Conservation (phyloP, 2,888 invertebrate genomes). For the Nemotelus nigrinus region DNA sequence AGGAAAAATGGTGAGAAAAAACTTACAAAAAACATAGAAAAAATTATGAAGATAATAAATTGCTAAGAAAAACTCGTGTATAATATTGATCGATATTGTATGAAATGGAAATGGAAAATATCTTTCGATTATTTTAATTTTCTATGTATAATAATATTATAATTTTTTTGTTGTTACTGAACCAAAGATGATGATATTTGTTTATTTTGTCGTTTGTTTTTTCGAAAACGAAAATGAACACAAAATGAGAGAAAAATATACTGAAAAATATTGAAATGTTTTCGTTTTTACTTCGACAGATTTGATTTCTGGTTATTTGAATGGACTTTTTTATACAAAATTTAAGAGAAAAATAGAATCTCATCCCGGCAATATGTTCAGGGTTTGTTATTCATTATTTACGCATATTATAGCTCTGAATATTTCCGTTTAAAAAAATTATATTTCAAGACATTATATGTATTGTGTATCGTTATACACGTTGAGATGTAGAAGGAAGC, state of each 20-base stretch:
- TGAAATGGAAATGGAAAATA: neutral
- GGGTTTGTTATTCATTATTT: too few species aligned
- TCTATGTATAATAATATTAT: constrained; percentile 30
- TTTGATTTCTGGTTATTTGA: neutral
- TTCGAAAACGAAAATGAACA: constrained; percentile 27
- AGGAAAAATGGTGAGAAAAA: constrained; percentile 13
- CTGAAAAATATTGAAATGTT: constrained; percentile 22
- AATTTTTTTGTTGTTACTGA: constrained; percentile 32
- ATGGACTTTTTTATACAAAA: too few species aligned
- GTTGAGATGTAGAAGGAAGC: too few species aligned
- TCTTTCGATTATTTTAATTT: constrained; percentile 21
- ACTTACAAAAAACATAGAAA: constrained; percentile 11
- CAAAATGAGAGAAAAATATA: constrained; percentile 29
- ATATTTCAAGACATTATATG: too few species aligned
- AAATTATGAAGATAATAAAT: constrained; percentile 13
- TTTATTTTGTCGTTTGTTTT: constrained; percentile 18
- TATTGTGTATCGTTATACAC: too few species aligned
- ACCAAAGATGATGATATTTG: constrained; percentile 30
- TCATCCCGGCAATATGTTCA: too few species aligned
- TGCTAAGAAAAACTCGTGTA: constrained; percentile 33
- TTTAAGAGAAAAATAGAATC: too few species aligned
- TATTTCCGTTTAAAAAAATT: too few species aligned
- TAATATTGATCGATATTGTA: constrained; percentile 1
- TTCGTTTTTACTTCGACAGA: too few species aligned
- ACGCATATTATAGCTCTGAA: too few species aligned